Evolutionary conservation across 2,888 invertebrate species (phyloP).

Genomic region (Pollenia amentaria): DNA sequence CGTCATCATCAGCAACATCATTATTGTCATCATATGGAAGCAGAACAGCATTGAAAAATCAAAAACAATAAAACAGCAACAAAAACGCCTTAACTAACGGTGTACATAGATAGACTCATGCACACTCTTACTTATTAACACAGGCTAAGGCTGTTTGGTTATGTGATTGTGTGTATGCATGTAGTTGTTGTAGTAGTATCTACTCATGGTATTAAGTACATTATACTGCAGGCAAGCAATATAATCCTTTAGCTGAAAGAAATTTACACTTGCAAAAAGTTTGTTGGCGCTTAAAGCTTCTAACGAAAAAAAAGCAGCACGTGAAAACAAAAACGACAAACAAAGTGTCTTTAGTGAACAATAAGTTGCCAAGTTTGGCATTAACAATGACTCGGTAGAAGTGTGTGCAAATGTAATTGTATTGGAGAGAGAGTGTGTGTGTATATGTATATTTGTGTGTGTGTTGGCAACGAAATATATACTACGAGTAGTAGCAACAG

Average conservation of each 20-base stretch:
- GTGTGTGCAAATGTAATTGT: constrained; percentile 27
- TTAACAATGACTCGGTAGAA: constrained; percentile 76
- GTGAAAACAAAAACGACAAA: constrained; percentile 56
- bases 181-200: constrained; percentile 22
- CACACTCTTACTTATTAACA: not conserved
- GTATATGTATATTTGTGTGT: constrained; percentile 72
- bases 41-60: constrained; percentile 48
- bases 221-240: constrained; percentile 73
- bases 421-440: constrained; percentile 78
- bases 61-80: constrained; percentile 38
- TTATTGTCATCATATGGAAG: constrained; percentile 27
- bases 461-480: constrained; percentile 35
- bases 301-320: constrained; percentile 50
- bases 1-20: constrained; percentile 37
- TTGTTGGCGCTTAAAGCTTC: constrained; percentile 71
- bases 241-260: constrained; percentile 72
- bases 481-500: constrained; percentile 5
- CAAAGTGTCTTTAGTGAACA: constrained; percentile 69
- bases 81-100: constrained; percentile 40
- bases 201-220: constrained; percentile 61
- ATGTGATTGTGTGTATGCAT: not conserved
- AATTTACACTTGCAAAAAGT: constrained; percentile 73
- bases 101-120: not conserved
- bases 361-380: constrained; percentile 80
- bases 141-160: constrained; percentile 14